Evolutionary conservation across 64 coral and sea anemone genomes (phyloP).

Genomic region (Catalaphyllia jardinei): DNA sequence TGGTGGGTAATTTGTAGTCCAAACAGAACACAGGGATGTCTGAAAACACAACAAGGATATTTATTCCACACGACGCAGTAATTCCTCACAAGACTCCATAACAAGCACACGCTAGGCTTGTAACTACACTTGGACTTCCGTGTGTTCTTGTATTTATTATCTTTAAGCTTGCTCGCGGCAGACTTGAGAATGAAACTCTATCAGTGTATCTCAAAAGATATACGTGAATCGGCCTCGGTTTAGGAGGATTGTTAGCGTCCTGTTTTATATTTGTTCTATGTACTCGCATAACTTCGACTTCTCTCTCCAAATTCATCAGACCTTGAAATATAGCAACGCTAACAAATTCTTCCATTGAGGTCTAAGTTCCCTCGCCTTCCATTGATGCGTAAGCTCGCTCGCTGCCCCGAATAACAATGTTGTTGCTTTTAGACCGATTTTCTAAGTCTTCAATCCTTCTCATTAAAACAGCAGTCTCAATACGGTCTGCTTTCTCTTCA

Average conservation of each 20-base stretch:
- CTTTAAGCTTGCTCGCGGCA: not conserved
- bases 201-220: not conserved
- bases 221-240: not conserved
- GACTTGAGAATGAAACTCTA: not conserved
- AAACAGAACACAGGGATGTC: no score
- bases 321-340: no score
- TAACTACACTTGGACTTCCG: not conserved
- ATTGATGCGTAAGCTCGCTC: no score
- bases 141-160: constrained; percentile 5
- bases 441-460: not conserved
- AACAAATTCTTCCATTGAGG: no score
- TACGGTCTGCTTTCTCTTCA: not conserved
- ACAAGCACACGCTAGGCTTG: no score
- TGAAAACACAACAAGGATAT: no score
- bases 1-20: no score
- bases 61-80: no score
- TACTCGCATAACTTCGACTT: not conserved
- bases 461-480: not conserved
- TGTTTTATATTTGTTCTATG: not conserved
- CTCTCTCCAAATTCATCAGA: not conserved
- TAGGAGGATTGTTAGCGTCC: not conserved
- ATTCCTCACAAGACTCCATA: no score
- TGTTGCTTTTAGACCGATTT: not conserved
- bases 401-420: no score
- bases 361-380: no score